Percentiles rank a stretch among this genome's conserved stretches.
phyloP scores from a whole-genome alignment of 2,888 invertebrate genomes.

The Azorinus chamasolen region DNA sequence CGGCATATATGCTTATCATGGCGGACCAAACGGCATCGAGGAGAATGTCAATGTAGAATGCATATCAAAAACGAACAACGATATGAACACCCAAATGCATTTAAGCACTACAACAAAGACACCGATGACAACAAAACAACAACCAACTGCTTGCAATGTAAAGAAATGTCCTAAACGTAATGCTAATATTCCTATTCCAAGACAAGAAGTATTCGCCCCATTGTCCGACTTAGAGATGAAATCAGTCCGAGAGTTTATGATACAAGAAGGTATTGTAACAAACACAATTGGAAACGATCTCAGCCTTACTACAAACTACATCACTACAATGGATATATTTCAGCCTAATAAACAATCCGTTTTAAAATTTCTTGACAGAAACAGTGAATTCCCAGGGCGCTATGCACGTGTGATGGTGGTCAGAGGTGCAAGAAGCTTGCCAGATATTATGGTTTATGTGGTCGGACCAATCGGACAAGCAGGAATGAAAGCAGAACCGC shows the following conservation, averaged over 20 bases:
- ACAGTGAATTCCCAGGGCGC: slow-evolving; percentile 11
- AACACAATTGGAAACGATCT: neutral
- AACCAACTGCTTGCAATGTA: neutral
- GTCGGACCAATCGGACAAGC: slow-evolving; percentile 41
- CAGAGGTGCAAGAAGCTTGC: slow-evolving; percentile 22
- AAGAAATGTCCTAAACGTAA: slow-evolving; percentile 7
- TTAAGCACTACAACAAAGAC: neutral
- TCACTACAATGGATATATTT: slow-evolving; percentile 5
- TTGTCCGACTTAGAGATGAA: slow-evolving; percentile 2
- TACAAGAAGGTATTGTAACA: slow-evolving; percentile 3
- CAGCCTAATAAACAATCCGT: neutral
- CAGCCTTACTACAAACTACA: slow-evolving; percentile 5
- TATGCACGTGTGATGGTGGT: slow-evolving; percentile 25
- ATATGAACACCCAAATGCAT: neutral
- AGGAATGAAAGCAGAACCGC: neutral
- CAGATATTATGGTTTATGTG: slow-evolving; percentile 44
- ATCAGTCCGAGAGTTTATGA: neutral
- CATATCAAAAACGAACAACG: neutral
- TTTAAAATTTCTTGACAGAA: neutral
- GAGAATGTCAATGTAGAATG: slow-evolving; percentile 2
- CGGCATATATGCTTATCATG: slow-evolving; percentile 25
- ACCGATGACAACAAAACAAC: neutral
- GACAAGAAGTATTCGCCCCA: slow-evolving; percentile 15
- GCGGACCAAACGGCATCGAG: slow-evolving; percentile 1
- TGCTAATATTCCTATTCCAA: neutral